Conservation (phyloP, 2,797 vertebrate genomes). For the Sebastes itinus region DNA sequence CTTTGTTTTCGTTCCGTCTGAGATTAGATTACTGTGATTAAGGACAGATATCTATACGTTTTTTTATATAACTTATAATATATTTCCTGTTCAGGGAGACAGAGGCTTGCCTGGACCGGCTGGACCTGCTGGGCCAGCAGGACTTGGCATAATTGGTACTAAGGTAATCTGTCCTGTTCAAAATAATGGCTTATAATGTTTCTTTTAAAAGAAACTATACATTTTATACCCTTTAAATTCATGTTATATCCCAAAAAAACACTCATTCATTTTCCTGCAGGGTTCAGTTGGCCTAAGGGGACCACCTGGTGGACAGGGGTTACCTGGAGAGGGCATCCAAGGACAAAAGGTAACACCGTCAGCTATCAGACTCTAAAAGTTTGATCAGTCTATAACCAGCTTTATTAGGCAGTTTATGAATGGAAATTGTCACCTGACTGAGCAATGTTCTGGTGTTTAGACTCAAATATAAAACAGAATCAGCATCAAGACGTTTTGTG, state of each 20-base stretch:
- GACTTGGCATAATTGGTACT: conserved; percentile 76
- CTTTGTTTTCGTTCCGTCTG: neutral
- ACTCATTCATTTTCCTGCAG: conserved; percentile 60
- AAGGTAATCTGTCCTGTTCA: conserved; percentile 77
- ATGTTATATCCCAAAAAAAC: neutral
- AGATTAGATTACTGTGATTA: neutral
- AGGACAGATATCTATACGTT: no score
- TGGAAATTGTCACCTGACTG: neutral
- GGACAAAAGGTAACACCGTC: conserved; percentile 86
- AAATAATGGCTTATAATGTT: neutral
- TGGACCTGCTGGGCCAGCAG: conserved; percentile 81
- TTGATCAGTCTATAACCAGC: neutral
- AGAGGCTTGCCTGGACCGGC: conserved; percentile 79
- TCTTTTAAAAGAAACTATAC: neutral
- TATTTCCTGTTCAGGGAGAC: conserved; percentile 82
- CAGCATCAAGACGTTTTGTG: neutral
- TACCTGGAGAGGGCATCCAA: conserved; percentile 84
- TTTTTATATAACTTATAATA: neutral
- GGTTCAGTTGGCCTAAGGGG: conserved; percentile 83
- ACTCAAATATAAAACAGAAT: neutral
- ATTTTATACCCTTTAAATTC: neutral
- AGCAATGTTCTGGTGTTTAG: neutral
- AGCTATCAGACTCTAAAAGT: neutral
- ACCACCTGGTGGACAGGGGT: conserved; percentile 78
- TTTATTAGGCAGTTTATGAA: neutral